Conservation (phyloP, 2,113 vertebrate genomes). For the Caranx melampygus region DNA sequence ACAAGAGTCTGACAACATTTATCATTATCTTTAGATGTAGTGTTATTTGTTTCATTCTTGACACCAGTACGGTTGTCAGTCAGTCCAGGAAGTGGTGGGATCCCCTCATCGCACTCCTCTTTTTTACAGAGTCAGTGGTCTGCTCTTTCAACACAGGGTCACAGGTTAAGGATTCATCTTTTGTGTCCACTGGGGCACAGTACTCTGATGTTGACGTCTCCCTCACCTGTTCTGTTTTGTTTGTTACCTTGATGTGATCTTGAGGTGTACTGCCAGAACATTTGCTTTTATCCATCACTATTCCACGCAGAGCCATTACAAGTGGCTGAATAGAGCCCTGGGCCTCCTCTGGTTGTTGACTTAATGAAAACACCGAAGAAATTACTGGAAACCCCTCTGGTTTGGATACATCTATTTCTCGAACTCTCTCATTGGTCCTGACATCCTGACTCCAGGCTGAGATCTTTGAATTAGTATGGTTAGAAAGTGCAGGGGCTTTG, state of each 20-base stretch:
- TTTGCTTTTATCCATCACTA: slow-evolving; percentile 70
- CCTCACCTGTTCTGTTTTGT: background rate
- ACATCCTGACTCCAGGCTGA: slow-evolving; percentile 43
- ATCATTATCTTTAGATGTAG: background rate
- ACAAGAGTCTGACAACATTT: background rate
- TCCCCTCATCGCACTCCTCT: slow-evolving; percentile 29
- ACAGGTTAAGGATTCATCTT: background rate
- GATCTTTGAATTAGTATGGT: slow-evolving; percentile 24
- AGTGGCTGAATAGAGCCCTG: slow-evolving; percentile 79
- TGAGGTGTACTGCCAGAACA: background rate
- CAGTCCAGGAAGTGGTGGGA: slow-evolving; percentile 11
- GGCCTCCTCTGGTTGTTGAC: slow-evolving; percentile 83
- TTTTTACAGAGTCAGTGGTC: slow-evolving; percentile 45
- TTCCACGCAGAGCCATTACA: slow-evolving; percentile 81
- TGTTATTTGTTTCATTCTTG: slow-evolving; percentile 50
- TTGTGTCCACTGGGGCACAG: background rate
- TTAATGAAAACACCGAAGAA: slow-evolving; percentile 94
- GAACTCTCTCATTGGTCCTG: background rate
- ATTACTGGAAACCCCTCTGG: slow-evolving; percentile 89
- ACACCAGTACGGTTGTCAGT: background rate
- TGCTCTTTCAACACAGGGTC: background rate
- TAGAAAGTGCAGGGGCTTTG: slow-evolving; percentile 21
- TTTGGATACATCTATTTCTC: slow-evolving; percentile 17
- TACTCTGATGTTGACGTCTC: background rate
- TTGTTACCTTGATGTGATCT: slow-evolving; percentile 21